Evolutionary conservation across 1,140 invertebrate genomes (phyloP), one percentile per base, ranked within the genome.

Genomic region (Papilio xuthus): DNA sequence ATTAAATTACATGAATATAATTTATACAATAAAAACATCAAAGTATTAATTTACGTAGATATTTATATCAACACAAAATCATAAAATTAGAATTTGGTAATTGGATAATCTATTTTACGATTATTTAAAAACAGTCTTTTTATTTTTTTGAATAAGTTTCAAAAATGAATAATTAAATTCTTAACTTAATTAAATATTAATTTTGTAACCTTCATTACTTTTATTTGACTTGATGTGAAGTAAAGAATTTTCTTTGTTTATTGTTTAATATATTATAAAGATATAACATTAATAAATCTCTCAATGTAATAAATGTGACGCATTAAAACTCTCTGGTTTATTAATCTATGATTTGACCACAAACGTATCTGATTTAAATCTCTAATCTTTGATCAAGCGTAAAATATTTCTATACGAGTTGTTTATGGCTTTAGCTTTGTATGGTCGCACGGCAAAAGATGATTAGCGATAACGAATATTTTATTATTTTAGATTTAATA

Each of bases 271-370:
- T 60, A 26, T 26, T 4, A 60, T 60, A 26, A 26, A 28, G 56
- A 60, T 9, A 60, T 60, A 60, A 23, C 56, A 23, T 60, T 60
- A 60, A 60, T 60, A 60, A 60, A 60, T 60, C 56, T 60, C 23
- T 60, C 56, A 26, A 60, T 60, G 56, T 60, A 60, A 60, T 60
- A 26, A 60, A 60, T 60, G 56, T 26, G 56, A 60, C 20, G 56
- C 23, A 60, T 60, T 26, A 60, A 60, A 60, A 23, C 56, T 26
- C 23, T 60, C 23, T 26, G 56, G 20, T 60, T 47, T 47, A 53
- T 60, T 60, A 60, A 60, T 60, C 56, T 60, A 60, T 60, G 20
- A 60, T 60, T 60, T 60, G 56, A 60, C 56, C 23, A 60, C 20
- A 28, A 23, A 26, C 56, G 20, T 60, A 60, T 60, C 56, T 60